Conservation (phyloP, 1,140 invertebrate species). For the Scaptomyza hsui region DNA sequence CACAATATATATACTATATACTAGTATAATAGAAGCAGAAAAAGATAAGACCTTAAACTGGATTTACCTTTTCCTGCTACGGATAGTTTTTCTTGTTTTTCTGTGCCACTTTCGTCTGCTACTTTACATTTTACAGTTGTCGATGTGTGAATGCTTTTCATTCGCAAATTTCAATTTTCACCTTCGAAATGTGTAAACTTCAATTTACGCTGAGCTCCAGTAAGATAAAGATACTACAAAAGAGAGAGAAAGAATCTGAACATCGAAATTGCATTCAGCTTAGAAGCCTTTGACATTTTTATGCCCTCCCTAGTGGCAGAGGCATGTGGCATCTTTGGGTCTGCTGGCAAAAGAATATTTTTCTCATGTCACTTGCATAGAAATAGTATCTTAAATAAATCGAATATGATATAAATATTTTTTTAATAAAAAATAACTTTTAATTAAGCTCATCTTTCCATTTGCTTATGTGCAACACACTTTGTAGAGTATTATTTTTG, state of each 20-base stretch:
- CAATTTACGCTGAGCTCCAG: conserved; percentile 58
- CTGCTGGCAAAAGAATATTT: background rate
- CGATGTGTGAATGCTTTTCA: conserved; percentile 68
- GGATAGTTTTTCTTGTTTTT: background rate
- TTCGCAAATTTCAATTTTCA: conserved; percentile 77
- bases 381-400: background rate
- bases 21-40: no score
- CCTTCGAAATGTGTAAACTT: conserved; percentile 73
- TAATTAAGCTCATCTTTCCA: no score
- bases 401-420: no score
- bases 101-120: conserved; percentile 51
- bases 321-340: background rate
- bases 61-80: conserved; percentile 30
- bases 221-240: conserved; percentile 5
- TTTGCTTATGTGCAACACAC: background rate
- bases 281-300: conserved; percentile 13
- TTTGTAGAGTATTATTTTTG: conserved; percentile 23
- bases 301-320: conserved; percentile 4
- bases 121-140: conserved; percentile 69
- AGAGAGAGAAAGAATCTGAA: conserved; percentile 10
- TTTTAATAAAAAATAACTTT: no score
- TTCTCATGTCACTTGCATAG: background rate
- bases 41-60: background rate
- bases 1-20: conserved; percentile 38
- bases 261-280: conserved; percentile 63